Percentiles rank a stretch among this genome's conserved stretches.
These are phyloP conservation scores for Reticulitermes lucifugus DNA, from an alignment of 2,888 invertebrate genomes.

Conservation along the genomic window DNA sequence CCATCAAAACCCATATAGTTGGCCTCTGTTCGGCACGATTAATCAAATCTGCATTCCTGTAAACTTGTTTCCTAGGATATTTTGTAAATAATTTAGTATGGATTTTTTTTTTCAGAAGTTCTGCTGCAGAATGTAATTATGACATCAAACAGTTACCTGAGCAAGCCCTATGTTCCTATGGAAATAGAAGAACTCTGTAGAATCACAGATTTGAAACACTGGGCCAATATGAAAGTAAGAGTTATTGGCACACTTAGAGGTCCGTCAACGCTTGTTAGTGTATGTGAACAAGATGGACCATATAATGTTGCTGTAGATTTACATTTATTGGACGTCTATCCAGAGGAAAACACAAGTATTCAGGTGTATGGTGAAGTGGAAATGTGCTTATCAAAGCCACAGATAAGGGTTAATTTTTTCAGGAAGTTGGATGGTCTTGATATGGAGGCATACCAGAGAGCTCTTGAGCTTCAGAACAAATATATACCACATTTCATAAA, in stretches of 20 bases:
- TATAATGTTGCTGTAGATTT: background rate
- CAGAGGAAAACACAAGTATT: background rate
- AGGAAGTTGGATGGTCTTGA: conserved; percentile 12
- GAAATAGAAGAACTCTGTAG: background rate
- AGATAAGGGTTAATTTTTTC: conserved; percentile 11
- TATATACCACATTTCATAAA: conserved; percentile 29
- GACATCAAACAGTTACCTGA: background rate
- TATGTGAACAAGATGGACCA: background rate
- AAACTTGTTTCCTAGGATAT: too few species aligned
- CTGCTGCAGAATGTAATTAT: too few species aligned
- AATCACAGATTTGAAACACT: background rate
- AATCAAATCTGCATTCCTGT: too few species aligned
- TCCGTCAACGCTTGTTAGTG: background rate
- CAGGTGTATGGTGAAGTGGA: background rate
- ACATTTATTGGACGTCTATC: background rate
- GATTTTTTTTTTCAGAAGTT: too few species aligned
- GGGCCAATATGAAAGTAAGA: background rate
- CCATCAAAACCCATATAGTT: too few species aligned
- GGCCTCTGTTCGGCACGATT: too few species aligned
- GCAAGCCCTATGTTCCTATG: conserved; percentile 28
- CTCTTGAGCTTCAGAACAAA: conserved; percentile 16
- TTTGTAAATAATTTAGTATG: too few species aligned
- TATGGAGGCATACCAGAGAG: background rate
- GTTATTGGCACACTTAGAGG: background rate
- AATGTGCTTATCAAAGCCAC: background rate